These are phyloP conservation scores for Dynastes grantii DNA, from an alignment of 2,888 invertebrate species.

Conservation along the genomic window DNA sequence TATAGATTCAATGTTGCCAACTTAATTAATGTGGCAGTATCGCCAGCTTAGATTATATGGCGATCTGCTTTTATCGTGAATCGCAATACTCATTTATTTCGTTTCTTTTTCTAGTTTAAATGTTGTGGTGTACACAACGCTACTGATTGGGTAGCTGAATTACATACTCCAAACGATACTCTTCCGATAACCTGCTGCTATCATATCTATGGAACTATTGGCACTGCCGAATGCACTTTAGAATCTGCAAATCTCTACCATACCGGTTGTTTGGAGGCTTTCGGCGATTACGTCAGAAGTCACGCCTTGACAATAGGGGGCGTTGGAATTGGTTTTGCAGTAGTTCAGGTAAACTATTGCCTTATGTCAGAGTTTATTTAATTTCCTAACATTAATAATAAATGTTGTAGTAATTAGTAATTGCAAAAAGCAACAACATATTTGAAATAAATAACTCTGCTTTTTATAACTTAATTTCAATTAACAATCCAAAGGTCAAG, in stretches of 20 bases:
- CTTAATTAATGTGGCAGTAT: not conserved
- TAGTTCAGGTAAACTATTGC: slow-evolving; percentile 83
- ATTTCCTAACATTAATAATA: no score
- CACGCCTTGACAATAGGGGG: slow-evolving; percentile 86
- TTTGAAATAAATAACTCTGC: no score
- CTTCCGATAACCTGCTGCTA: slow-evolving; percentile 80
- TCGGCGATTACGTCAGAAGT: slow-evolving; percentile 78
- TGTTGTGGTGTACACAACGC: slow-evolving; percentile 82
- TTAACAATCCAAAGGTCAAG: no score
- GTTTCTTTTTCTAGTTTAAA: slow-evolving; percentile 74
- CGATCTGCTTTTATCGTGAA: no score
- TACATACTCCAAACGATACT: slow-evolving; percentile 61
- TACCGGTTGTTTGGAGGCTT: slow-evolving; percentile 78
- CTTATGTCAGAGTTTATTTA: no score
- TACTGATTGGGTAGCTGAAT: slow-evolving; percentile 74
- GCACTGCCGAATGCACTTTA: slow-evolving; percentile 66
- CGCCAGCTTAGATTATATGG: no score
- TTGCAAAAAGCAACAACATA: no score
- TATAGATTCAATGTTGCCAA: no score
- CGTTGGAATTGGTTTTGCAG: slow-evolving; percentile 86
- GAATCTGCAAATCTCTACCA: slow-evolving; percentile 68
- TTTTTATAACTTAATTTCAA: no score
- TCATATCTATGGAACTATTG: slow-evolving; percentile 70
- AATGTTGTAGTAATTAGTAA: no score
- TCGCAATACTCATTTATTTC: not conserved